These are phyloP conservation scores for Acipenser ruthenus DNA, from an alignment of 2,797 vertebrate genomes.

Conservation along the genomic window DNA sequence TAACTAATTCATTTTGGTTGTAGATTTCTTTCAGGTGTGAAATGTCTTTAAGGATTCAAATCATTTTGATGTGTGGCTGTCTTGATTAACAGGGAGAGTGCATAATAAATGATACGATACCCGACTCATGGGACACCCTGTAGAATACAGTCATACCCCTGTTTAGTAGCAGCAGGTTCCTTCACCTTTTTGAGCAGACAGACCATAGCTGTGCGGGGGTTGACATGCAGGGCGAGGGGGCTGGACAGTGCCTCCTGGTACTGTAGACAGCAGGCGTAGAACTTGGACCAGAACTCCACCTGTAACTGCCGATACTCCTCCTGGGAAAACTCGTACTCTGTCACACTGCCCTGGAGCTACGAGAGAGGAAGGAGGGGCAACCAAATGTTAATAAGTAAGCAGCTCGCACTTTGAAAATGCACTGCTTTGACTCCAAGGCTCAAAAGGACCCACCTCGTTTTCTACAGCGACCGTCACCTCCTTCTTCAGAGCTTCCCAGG, in stretches of 20 bases:
- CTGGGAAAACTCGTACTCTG: conserved; percentile 82
- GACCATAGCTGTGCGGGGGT: conserved; percentile 67
- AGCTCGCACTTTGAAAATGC: too few relatives aligned
- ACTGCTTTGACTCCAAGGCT: too few relatives aligned
- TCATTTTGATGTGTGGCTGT: too few relatives aligned
- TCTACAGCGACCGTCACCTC: conserved; percentile 86
- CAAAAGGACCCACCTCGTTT: conserved; percentile 62
- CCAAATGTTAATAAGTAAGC: too few relatives aligned
- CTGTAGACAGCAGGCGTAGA: conserved; percentile 88
- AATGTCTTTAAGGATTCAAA: too few relatives aligned
- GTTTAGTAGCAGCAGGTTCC: too few relatives aligned
- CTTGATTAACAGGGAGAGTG: too few relatives aligned
- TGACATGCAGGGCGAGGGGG: conserved; percentile 76
- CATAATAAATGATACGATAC: too few relatives aligned
- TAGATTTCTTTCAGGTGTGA: too few relatives aligned
- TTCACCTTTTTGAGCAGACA: conserved; percentile 85
- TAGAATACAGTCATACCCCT: too few relatives aligned
- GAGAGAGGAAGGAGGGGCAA: background rate
- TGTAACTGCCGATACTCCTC: conserved; percentile 88
- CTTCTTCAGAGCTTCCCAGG: conserved; percentile 79
- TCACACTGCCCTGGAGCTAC: conserved; percentile 83
- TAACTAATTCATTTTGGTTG: too few relatives aligned
- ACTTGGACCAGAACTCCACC: conserved; percentile 90
- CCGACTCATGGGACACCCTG: too few relatives aligned
- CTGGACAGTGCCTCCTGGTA: conserved; percentile 82